phyloP scores from a whole-genome alignment of 2,113 vertebrate species.

The Rhineura floridana region DNA sequence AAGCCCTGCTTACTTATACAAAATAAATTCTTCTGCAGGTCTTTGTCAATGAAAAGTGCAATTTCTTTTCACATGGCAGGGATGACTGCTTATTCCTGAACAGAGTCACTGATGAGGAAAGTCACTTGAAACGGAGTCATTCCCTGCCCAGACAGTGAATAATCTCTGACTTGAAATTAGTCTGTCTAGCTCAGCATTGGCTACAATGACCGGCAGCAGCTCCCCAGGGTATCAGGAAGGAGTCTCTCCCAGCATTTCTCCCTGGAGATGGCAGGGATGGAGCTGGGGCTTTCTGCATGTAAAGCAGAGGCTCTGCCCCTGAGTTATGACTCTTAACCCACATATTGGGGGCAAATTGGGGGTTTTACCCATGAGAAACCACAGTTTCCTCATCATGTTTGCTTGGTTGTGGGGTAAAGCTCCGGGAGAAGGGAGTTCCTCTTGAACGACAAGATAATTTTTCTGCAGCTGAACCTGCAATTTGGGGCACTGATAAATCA shows the following conservation, averaged over 20 bases:
- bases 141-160: neutral
- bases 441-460: neutral
- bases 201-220: no score
- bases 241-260: no score
- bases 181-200: no score
- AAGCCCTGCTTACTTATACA: neutral
- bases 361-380: neutral
- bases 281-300: no score
- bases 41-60: no score
- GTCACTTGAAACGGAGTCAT: neutral
- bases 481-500: no score
- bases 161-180: neutral
- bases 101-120: neutral
- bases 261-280: no score
- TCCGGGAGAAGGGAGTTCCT: neutral
- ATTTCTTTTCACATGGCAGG: neutral
- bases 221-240: no score
- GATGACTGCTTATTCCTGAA: neutral
- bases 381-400: neutral
- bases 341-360: neutral
- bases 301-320: no score
- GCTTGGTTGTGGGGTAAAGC: neutral
- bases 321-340: no score
- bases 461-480: no score
- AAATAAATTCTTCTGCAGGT: neutral